These are phyloP conservation scores for Drosophila gunungcola DNA, from an alignment of 1,140 invertebrate species.

Conservation along the genomic window DNA sequence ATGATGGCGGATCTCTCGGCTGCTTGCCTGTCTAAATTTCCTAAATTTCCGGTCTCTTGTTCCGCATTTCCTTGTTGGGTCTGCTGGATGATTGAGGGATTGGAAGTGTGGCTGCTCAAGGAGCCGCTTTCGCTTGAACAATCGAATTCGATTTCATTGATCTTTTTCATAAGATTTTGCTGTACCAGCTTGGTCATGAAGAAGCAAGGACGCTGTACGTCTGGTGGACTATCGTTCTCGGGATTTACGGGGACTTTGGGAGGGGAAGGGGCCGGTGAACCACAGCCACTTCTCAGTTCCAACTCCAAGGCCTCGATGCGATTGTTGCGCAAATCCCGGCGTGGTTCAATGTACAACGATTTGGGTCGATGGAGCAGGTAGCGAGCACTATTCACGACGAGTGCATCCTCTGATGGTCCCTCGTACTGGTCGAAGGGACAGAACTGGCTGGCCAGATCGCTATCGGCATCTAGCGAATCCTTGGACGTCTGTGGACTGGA, in stretches of 20 bases:
- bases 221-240: neutral
- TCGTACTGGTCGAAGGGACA: constrained; percentile 57
- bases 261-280: neutral
- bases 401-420: constrained; percentile 63
- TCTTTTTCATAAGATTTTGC: neutral
- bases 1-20: neutral
- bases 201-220: neutral
- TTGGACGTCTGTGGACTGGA: neutral
- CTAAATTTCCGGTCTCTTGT: neutral
- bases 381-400: constrained; percentile 36
- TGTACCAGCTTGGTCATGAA: neutral
- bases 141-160: neutral
- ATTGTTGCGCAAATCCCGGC: constrained; percentile 27
- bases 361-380: constrained; percentile 27
- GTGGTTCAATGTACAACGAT: constrained; percentile 26
- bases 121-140: constrained; percentile 21
- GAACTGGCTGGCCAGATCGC: constrained; percentile 47
- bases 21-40: neutral
- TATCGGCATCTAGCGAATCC: neutral
- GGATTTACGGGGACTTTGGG: no score
- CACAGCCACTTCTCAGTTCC: constrained; percentile 8
- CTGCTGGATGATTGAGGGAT: neutral
- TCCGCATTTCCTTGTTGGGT: neutral
- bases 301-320: constrained; percentile 9
- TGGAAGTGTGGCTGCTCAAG: constrained; percentile 1